Conservation (phyloP, 2,888 invertebrate species). For the Malachius bipustulatus region DNA sequence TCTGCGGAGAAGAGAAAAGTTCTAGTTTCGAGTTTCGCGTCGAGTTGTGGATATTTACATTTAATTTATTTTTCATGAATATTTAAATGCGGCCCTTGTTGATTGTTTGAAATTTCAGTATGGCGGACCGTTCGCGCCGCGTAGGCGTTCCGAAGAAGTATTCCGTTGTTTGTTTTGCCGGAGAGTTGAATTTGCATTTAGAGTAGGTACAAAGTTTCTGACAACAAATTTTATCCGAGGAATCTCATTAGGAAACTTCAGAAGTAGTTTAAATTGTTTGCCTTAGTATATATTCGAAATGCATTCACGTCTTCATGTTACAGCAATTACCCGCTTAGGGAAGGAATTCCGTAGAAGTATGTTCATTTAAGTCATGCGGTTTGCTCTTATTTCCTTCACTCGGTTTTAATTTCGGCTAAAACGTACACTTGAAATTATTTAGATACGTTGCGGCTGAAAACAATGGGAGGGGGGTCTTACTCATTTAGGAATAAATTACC, state of each 20-base stretch:
- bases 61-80: constrained; percentile 28
- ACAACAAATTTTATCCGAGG: constrained; percentile 29
- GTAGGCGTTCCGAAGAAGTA: constrained; percentile 14
- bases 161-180: constrained; percentile 30
- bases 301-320: no score
- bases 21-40: constrained; percentile 11
- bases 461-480: no score
- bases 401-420: no score
- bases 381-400: no score
- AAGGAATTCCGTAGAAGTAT: no score
- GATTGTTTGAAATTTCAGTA: constrained; percentile 19
- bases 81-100: constrained; percentile 22
- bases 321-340: no score
- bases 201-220: constrained; percentile 34
- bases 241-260: constrained; percentile 25
- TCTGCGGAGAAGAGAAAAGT: constrained; percentile 16
- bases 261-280: constrained; percentile 29
- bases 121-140: constrained; percentile 11
- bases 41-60: constrained; percentile 21
- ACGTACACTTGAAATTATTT: no score
- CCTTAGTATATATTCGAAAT: no score
- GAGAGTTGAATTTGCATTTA: constrained; percentile 34
- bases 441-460: no score
- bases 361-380: no score
- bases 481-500: no score